Evolutionary conservation across 2,113 vertebrate genomes (phyloP).

Genomic region (Toxotes jaculatrix): DNA sequence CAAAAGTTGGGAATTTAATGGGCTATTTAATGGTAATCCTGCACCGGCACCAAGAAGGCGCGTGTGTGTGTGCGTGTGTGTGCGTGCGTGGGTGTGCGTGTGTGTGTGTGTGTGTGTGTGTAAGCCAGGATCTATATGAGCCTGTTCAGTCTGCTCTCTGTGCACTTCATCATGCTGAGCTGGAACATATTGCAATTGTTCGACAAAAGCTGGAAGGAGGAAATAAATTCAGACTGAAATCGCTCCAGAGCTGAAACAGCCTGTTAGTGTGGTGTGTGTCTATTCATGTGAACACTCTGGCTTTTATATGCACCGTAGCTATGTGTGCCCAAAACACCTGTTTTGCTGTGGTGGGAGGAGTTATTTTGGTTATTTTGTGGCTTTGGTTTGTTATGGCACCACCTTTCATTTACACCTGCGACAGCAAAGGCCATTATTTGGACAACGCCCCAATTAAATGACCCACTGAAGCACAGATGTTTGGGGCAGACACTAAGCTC

Average conservation of each 20-base stretch:
- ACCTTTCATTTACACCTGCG: too few relatives aligned
- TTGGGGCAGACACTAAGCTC: too few relatives aligned
- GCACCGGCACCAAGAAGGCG: slow-evolving; percentile 6
- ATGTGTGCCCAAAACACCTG: background rate
- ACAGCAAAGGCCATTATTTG: too few relatives aligned
- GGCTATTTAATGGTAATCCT: slow-evolving; percentile 43
- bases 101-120: slow-evolving; percentile 3
- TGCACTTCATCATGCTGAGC: slow-evolving; percentile 52
- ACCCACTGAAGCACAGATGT: too few relatives aligned
- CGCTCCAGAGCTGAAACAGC: slow-evolving; percentile 44
- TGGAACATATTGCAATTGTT: slow-evolving; percentile 52
- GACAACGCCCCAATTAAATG: too few relatives aligned
- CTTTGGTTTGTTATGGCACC: too few relatives aligned
- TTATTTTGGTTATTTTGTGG: too few relatives aligned
- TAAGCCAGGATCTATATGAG: slow-evolving; percentile 18
- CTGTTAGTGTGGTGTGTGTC: background rate
- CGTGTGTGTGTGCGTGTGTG: slow-evolving; percentile 9
- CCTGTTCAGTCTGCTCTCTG: slow-evolving; percentile 1
- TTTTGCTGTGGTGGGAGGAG: too few relatives aligned
- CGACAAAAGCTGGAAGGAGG: slow-evolving; percentile 56
- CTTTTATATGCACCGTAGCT: background rate
- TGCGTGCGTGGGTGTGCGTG: too few relatives aligned
- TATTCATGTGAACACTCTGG: background rate
- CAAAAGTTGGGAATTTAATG: slow-evolving; percentile 19
- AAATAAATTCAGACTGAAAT: slow-evolving; percentile 52